Percentiles rank a stretch among this genome's conserved stretches.
Conservation (phyloP, 2,797 vertebrate species). For the Craterocephalus amniculus region DNA sequence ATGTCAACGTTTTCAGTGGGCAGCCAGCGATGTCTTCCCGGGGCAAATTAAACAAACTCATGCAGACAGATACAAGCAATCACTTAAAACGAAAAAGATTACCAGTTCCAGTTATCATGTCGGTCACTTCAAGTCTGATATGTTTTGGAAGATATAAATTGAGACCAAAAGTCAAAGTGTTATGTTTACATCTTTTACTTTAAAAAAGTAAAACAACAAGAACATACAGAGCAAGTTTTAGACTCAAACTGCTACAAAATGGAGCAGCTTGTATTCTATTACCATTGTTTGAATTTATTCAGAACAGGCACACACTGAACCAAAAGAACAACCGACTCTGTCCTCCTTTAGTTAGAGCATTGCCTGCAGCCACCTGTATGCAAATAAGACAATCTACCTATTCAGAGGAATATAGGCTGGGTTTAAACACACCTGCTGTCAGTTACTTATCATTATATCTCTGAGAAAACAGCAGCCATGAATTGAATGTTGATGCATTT, state of each 20-base stretch:
- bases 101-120: constrained; percentile 11
- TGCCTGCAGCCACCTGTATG: constrained; percentile 68
- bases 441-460: constrained; percentile 8
- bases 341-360: constrained; percentile 22
- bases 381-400: constrained; percentile 61
- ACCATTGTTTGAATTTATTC: neutral
- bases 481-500: neutral
- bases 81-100: no score
- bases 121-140: neutral
- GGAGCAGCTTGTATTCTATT: neutral
- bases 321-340: constrained; percentile 11
- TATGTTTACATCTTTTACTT: constrained; percentile 4
- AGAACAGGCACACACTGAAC: neutral
- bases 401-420: constrained; percentile 12
- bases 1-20: constrained; percentile 49
- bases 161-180: neutral
- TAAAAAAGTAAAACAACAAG: neutral
- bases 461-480: neutral
- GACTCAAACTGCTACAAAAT: neutral
- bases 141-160: constrained; percentile 1
- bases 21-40: neutral
- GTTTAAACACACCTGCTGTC: constrained; percentile 39
- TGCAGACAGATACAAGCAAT: neutral
- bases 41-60: neutral
- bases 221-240: constrained; percentile 3